Evolutionary conservation across 2,888 invertebrate species (phyloP).

Genomic region (Netelia inedita): DNA sequence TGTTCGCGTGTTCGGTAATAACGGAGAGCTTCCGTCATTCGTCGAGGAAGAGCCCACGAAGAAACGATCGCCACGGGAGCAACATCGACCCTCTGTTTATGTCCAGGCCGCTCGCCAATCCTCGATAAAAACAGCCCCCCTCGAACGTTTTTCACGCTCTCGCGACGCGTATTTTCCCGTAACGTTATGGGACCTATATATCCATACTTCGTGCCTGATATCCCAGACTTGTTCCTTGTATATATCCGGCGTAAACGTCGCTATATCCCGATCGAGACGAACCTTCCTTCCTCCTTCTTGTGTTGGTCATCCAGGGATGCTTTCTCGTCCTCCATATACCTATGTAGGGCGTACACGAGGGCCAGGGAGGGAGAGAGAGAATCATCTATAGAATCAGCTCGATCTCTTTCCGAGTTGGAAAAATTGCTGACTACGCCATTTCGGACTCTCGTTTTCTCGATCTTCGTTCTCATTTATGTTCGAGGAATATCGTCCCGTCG

Average conservation of each 20-base stretch:
- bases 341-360: background rate
- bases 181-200: constrained; percentile 61
- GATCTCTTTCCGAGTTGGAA: constrained; percentile 14
- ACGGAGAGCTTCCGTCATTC: constrained; percentile 67
- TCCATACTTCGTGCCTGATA: constrained; percentile 49
- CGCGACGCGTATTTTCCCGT: constrained; percentile 34
- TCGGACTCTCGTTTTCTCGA: constrained; percentile 41
- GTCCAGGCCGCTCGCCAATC: constrained; percentile 68
- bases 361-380: background rate
- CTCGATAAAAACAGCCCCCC: constrained; percentile 69
- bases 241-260: constrained; percentile 30
- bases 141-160: constrained; percentile 62
- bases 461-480: constrained; percentile 54
- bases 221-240: constrained; percentile 17
- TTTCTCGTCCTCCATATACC: constrained; percentile 13
- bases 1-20: constrained; percentile 65
- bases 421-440: constrained; percentile 62
- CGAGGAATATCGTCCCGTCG: constrained; percentile 33
- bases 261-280: constrained; percentile 31
- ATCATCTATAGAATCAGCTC: constrained; percentile 58
- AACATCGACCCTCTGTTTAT: constrained; percentile 75
- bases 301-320: constrained; percentile 50
- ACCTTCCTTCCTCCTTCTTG: constrained; percentile 47
- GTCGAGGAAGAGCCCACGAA: constrained; percentile 71
- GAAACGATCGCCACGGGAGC: constrained; percentile 81